Percentiles rank a stretch among this genome's conserved stretches.
Evolutionary conservation across 2,888 invertebrate species (phyloP).

Genomic region (Hylaea fasciaria): DNA sequence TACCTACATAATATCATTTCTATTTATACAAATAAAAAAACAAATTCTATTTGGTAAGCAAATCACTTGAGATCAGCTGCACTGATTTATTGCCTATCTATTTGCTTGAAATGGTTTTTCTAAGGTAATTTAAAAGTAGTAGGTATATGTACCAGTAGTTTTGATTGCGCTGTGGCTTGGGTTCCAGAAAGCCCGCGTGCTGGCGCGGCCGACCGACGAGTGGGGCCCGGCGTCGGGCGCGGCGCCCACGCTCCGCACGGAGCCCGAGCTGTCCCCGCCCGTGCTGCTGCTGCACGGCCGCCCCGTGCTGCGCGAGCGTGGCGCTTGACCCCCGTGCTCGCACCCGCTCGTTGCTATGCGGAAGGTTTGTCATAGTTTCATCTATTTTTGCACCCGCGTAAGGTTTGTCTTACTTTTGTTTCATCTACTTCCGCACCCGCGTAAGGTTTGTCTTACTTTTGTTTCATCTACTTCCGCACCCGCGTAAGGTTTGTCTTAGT

Average conservation of each 20-base stretch:
- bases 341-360: slow-evolving; percentile 77
- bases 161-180: too few relatives aligned
- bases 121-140: not conserved
- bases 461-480: too few relatives aligned
- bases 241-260: slow-evolving; percentile 80
- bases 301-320: slow-evolving; percentile 84
- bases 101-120: not conserved
- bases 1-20: too few relatives aligned
- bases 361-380: slow-evolving; percentile 54
- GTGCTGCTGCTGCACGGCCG: slow-evolving; percentile 81
- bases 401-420: too few relatives aligned
- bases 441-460: too few relatives aligned
- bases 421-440: too few relatives aligned
- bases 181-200: slow-evolving; percentile 84
- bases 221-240: slow-evolving; percentile 88
- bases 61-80: too few relatives aligned
- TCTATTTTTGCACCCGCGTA: too few relatives aligned
- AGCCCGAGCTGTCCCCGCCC: slow-evolving; percentile 77
- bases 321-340: slow-evolving; percentile 77
- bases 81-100: too few relatives aligned
- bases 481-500: too few relatives aligned
- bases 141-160: not conserved
- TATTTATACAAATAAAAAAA: too few relatives aligned
- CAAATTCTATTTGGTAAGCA: too few relatives aligned
- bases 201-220: slow-evolving; percentile 88